Percentiles rank a stretch among this genome's conserved stretches.
phyloP scores from a whole-genome alignment of 2,113 vertebrate species.

The Hippocampus abdominalis region DNA sequence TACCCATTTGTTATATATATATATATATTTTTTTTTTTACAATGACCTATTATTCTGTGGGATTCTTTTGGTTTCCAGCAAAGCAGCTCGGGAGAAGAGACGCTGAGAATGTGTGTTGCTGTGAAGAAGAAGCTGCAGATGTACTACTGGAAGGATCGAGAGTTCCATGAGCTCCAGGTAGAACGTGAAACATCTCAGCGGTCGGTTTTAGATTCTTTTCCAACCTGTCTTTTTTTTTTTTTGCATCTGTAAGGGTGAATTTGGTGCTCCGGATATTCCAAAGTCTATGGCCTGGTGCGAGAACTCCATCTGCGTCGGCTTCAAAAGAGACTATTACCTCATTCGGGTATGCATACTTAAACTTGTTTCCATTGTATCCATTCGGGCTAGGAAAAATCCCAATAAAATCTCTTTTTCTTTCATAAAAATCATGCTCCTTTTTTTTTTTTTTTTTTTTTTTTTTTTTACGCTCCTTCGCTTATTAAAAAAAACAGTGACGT shows the following conservation, averaged over 20 bases:
- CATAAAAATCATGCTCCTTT: neutral
- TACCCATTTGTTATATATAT: too few relatives aligned
- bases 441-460: neutral
- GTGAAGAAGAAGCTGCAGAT: conserved; percentile 94
- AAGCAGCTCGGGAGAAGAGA: conserved; percentile 81
- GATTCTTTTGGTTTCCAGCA: conserved; percentile 68
- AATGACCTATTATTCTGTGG: neutral
- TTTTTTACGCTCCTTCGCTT: too few relatives aligned
- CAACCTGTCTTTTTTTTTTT: neutral
- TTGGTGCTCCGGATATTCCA: conserved; percentile 90
- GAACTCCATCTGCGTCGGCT: conserved; percentile 96
- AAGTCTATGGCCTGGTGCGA: conserved; percentile 99
- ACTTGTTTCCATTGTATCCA: neutral
- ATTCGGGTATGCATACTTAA: conserved; percentile 79
- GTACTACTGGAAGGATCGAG: conserved; percentile 96
- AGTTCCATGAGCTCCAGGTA: conserved; percentile 93
- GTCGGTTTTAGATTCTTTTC: neutral
- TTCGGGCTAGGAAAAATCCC: neutral
- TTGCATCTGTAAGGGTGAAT: conserved; percentile 79
- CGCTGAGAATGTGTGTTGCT: conserved; percentile 90
- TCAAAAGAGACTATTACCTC: conserved; percentile 97
- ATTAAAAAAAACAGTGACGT: too few relatives aligned
- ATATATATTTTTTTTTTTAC: neutral
- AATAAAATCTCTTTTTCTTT: neutral
- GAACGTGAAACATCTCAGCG: conserved; percentile 1